These are phyloP conservation scores for Biston betularia DNA, from an alignment of 2,888 invertebrate species.

Conservation along the genomic window DNA sequence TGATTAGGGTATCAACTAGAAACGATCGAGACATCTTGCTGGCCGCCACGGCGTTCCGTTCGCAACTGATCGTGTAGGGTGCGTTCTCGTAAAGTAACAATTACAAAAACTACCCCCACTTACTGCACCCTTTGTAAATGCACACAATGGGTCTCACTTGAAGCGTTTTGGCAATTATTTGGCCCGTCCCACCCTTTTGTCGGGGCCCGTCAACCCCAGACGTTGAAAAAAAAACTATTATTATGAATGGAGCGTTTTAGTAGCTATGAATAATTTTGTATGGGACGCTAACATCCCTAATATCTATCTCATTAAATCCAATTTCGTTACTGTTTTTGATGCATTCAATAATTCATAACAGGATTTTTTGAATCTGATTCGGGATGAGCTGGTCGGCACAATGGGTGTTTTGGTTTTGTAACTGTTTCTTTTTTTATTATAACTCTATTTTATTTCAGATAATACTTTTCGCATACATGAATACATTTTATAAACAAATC, in stretches of 20 bases:
- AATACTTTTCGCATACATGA: neutral
- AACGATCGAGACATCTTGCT: conserved; percentile 92
- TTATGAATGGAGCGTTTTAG: conserved; percentile 82
- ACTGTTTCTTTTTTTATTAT: conserved; percentile 5
- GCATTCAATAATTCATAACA: conserved; percentile 55
- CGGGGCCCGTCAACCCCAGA: conserved; percentile 81
- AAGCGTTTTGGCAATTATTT: conserved; percentile 86
- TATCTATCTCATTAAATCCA: conserved; percentile 84
- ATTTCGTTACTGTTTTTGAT: conserved; percentile 78
- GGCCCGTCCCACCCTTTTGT: conserved; percentile 85
- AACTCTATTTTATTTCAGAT: neutral
- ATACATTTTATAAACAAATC: no score
- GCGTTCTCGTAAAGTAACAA: conserved; percentile 76
- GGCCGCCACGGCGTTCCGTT: conserved; percentile 55
- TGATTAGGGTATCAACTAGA: conserved; percentile 92
- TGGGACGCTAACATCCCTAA: conserved; percentile 79
- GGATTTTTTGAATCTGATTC: conserved; percentile 43
- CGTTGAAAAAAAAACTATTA: conserved; percentile 73
- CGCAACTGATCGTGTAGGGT: conserved; percentile 71
- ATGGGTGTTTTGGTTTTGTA: conserved; percentile 29
- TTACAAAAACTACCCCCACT: conserved; percentile 86
- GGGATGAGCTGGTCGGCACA: conserved; percentile 26
- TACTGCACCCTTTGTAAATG: conserved; percentile 83
- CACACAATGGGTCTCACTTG: conserved; percentile 83
- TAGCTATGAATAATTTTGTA: conserved; percentile 85